Base-by-base conservation (phyloP, 2,888 invertebrate genomes). In the Julus scanicus region DNA sequence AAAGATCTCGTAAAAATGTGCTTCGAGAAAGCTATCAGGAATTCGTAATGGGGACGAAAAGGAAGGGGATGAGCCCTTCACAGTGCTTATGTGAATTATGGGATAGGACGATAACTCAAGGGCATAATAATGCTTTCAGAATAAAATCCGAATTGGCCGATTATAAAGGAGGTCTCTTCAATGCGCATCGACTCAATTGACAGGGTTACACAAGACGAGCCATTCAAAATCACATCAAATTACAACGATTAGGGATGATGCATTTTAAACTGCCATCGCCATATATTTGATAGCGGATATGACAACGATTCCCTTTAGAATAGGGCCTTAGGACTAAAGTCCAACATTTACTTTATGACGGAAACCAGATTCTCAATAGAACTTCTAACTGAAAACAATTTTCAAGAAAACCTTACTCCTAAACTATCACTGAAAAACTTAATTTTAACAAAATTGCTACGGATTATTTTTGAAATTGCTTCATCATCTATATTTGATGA, bases 131-230 rank as follows among this genome's bases (percentile, higher is more conserved):
- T 29, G 71, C 71, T 71, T 71, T 71, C 71, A 71, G 71, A 71
- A 71, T 71, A 71, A 71, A 71, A 71, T 71, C 71, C 71, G 71
- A 71, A 71, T 71, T 71, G 71, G 71, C 71, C 71, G 71, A 71
- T 71, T 71, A 71, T 71, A 71, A 71, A 71, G 20, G 71, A 29
- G n/a, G 29, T 29, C 71, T 71, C 71, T 71, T 9, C 3, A 71
- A 71, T 71, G 71, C 20, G 29, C 71, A 71, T 71, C 71, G 71
- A 71, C 71, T 71, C 71, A 20, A 71, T 71, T 71, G 71, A 71
- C 11, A 29, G 71, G 71, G 71, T 71, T 71, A 71, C 71, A 9
- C 5, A 71, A 71, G 71, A 71, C 71, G 20, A 29, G 29, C 71
- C 71, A 71, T 71, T 71, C 8, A 71, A 71, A 29, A 71, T 20